Conservation (phyloP, 2,113 vertebrate genomes). For the Pleuronectes platessa region DNA sequence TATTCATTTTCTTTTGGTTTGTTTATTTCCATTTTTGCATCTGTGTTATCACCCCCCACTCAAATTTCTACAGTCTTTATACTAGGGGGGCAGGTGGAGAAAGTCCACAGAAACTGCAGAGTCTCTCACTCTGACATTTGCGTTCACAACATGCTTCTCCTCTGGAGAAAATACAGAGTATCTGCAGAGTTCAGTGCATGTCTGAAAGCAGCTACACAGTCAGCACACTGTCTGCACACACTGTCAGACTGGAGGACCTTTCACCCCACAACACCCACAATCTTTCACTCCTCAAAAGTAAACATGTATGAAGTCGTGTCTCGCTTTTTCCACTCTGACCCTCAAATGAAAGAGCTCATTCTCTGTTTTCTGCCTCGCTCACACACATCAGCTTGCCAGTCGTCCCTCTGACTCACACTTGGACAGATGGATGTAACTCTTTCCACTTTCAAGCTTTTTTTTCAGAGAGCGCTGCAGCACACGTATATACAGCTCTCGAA, state of each 20-base stretch:
- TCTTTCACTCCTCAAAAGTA: slow-evolving; percentile 66
- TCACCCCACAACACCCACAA: slow-evolving; percentile 32
- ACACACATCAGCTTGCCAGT: slow-evolving; percentile 49
- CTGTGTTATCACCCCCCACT: too few relatives aligned
- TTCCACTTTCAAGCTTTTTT: slow-evolving; percentile 66
- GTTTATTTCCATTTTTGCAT: too few relatives aligned
- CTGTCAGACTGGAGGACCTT: slow-evolving; percentile 50
- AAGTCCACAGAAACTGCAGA: too few relatives aligned
- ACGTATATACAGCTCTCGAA: not conserved
- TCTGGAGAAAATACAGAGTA: too few relatives aligned
- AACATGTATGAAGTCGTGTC: slow-evolving; percentile 65
- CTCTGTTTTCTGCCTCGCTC: slow-evolving; percentile 52
- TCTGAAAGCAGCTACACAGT: not conserved
- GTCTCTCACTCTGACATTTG: too few relatives aligned
- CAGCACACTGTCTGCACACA: slow-evolving; percentile 6
- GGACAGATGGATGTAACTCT: slow-evolving; percentile 47
- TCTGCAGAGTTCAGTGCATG: too few relatives aligned
- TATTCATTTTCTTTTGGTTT: too few relatives aligned
- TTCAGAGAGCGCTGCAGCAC: slow-evolving; percentile 8
- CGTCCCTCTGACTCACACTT: slow-evolving; percentile 63
- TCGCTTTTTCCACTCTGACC: slow-evolving; percentile 62
- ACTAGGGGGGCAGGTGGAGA: too few relatives aligned
- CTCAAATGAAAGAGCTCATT: slow-evolving; percentile 79
- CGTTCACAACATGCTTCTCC: too few relatives aligned
- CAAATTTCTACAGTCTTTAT: too few relatives aligned